Conservation (phyloP, 37 sponge, comb jelly and placozoan genomes). For the Halichondria panicea region DNA sequence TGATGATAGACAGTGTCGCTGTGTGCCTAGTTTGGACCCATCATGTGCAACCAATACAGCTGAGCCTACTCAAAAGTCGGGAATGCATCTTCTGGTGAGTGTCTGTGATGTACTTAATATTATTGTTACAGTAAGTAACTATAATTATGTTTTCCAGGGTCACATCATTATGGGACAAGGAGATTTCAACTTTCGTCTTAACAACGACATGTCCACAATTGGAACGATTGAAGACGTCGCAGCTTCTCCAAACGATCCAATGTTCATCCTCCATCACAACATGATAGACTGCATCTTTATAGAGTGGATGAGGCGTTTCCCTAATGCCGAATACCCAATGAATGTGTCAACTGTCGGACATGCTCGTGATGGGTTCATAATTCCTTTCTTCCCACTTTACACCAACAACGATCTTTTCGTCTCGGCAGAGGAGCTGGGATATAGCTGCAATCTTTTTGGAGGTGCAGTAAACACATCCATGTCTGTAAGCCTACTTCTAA, state of each 20-base stretch:
- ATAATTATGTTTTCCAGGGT: too few species aligned
- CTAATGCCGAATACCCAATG: constrained; percentile 7
- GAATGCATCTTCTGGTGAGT: constrained; percentile 24
- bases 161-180: constrained; percentile 43
- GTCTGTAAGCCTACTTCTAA: too few species aligned
- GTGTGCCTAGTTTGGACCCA: constrained; percentile 3
- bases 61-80: background rate
- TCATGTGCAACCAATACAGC: background rate
- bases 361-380: constrained; percentile 28
- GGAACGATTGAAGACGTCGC: constrained; percentile 49
- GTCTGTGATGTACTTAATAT: too few species aligned
- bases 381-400: constrained; percentile 60
- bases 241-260: constrained; percentile 70
- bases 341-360: constrained; percentile 35
- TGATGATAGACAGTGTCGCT: constrained; percentile 16
- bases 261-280: constrained; percentile 66
- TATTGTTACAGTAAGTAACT: too few species aligned
- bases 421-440: constrained; percentile 41
- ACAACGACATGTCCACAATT: too few species aligned
- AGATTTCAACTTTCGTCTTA: constrained; percentile 3
- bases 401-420: constrained; percentile 57
- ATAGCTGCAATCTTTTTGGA: constrained; percentile 20
- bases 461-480: too few species aligned
- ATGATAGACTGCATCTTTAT: constrained; percentile 70
- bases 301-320: constrained; percentile 36